A percentile compares a stretch with the other conserved stretches of the same genome.
These are phyloP conservation scores for Stenolophus ochropezus DNA, from an alignment of 2,888 invertebrate genomes.

Conservation along the genomic window DNA sequence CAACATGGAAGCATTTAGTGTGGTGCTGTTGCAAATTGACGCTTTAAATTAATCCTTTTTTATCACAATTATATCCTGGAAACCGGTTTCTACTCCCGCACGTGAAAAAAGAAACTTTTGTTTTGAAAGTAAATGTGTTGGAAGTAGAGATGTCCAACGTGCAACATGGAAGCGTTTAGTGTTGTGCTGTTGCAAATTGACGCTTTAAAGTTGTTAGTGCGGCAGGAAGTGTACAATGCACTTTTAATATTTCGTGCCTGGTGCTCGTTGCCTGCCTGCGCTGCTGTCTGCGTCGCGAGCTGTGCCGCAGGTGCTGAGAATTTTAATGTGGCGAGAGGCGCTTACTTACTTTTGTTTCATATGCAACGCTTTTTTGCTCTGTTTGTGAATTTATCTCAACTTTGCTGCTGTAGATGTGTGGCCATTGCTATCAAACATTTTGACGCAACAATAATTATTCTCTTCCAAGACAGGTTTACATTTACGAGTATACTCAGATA, in stretches of 20 bases:
- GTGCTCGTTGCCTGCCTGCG: background rate
- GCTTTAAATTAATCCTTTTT: no score
- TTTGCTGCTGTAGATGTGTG: background rate
- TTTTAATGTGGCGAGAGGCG: slow-evolving; percentile 19
- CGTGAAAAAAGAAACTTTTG: no score
- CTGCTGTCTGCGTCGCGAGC: background rate
- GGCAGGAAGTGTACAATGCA: slow-evolving; percentile 12
- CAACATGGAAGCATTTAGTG: no score
- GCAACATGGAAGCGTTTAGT: background rate
- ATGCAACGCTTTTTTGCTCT: background rate
- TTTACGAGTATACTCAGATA: no score
- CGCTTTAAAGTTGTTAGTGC: slow-evolving; percentile 38
- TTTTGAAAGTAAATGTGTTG: no score
- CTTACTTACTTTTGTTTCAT: slow-evolving; percentile 24
- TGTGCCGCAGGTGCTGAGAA: slow-evolving; percentile 23
- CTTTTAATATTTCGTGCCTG: slow-evolving; percentile 31
- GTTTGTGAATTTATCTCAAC: background rate
- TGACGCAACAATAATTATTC: background rate
- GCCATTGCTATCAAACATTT: background rate
- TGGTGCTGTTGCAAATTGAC: no score
- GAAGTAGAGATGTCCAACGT: background rate
- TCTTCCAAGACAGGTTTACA: no score
- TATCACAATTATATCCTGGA: no score
- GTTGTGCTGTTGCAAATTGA: slow-evolving; percentile 27
- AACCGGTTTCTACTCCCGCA: no score